A percentile compares a stretch with the other conserved stretches of the same genome.
phyloP scores from a whole-genome alignment of 2,797 vertebrate species.

The Gymnothorax reevesii region DNA sequence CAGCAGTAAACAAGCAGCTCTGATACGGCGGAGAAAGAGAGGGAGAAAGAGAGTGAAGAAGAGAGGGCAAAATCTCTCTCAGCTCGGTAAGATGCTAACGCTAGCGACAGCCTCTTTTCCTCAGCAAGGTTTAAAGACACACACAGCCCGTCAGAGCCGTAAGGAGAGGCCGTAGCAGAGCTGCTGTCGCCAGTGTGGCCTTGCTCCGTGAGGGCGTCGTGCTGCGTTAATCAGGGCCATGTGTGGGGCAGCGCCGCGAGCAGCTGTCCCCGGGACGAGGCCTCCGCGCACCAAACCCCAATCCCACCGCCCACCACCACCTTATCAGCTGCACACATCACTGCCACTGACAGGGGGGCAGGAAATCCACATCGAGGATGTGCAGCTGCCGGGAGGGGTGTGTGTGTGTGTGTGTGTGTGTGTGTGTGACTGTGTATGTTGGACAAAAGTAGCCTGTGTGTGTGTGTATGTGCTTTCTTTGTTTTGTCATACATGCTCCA shows the following conservation, averaged over 20 bases:
- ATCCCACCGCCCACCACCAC: background rate
- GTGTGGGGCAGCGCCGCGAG: constrained; percentile 69
- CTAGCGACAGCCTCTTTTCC: background rate
- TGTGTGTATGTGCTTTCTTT: background rate
- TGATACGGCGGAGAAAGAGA: background rate
- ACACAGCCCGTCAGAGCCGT: constrained; percentile 63
- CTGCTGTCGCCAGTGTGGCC: constrained; percentile 72
- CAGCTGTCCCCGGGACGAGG: constrained; percentile 72
- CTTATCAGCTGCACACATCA: constrained; percentile 27
- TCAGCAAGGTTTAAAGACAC: constrained; percentile 28
- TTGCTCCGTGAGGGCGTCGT: constrained; percentile 69
- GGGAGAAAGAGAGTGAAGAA: background rate
- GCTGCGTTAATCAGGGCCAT: constrained; percentile 76
- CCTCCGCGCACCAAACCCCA: constrained; percentile 26
- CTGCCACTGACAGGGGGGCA: constrained; percentile 5
- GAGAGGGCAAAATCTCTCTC: constrained; percentile 43
- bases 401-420: constrained; percentile 12
- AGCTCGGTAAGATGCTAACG: constrained; percentile 65
- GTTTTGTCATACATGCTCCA: no score
- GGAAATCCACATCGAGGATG: constrained; percentile 16
- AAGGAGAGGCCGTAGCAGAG: constrained; percentile 73
- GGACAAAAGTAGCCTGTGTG: background rate
- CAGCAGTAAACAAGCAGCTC: constrained; percentile 11
- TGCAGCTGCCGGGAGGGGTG: constrained; percentile 26
- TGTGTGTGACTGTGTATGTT: background rate